Conservation (phyloP, 2,113 vertebrate species). For the Atrichornis clamosus region DNA sequence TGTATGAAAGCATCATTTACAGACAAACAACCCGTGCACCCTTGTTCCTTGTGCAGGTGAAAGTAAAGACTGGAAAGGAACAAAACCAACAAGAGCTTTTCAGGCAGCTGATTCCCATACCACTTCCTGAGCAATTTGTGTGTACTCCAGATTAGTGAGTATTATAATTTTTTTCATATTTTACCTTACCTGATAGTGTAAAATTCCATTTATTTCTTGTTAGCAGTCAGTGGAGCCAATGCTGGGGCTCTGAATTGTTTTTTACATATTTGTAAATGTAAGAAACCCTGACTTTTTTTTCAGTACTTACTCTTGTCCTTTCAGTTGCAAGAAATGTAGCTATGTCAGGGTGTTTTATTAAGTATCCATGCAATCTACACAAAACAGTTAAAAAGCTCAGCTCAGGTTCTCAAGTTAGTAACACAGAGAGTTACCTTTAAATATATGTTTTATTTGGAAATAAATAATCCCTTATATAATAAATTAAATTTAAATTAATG, state of each 20-base stretch:
- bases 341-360: not conserved
- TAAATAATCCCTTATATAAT: not conserved
- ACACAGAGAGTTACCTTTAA: not conserved
- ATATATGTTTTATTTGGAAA: not conserved
- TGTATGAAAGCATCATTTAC: not conserved
- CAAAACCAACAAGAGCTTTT: not conserved
- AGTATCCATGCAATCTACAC: not conserved
- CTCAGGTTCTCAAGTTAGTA: not conserved
- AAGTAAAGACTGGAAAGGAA: not conserved
- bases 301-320: not conserved
- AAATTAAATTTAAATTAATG: not conserved
- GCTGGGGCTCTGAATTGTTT: not conserved
- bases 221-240: not conserved
- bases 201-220: not conserved
- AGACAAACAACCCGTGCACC: not conserved
- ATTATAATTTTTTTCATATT: not conserved
- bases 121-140: not conserved
- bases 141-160: not conserved
- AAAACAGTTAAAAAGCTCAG: not conserved
- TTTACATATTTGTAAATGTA: not conserved
- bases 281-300: not conserved
- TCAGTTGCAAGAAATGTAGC: not conserved
- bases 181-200: not conserved
- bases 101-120: not conserved
- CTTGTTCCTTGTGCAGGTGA: not conserved